Percentiles rank a stretch among this genome's conserved stretches.
Evolutionary conservation across 1,140 invertebrate species (phyloP).

Genomic region (Onthophagus taurus): DNA sequence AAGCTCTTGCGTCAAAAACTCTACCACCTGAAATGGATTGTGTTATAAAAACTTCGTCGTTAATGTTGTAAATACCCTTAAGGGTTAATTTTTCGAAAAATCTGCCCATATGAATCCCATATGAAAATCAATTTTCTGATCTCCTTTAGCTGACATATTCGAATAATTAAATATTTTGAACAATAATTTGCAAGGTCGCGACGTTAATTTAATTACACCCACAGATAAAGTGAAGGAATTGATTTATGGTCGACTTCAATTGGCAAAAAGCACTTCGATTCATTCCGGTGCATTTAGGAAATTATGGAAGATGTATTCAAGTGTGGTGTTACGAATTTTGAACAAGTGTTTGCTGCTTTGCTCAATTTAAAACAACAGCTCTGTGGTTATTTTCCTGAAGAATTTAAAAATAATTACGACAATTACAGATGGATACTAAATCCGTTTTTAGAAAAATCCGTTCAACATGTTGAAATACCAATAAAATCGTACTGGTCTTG

Average conservation of each 20-base stretch:
- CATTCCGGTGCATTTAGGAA: slow-evolving; percentile 1
- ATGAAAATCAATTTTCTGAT: slow-evolving; percentile 1
- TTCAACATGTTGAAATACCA: no score
- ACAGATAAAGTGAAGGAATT: no score
- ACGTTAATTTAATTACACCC: no score
- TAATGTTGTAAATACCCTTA: background rate
- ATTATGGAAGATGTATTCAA: slow-evolving; percentile 1
- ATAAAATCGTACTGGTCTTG: no score
- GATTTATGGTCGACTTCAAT: background rate
- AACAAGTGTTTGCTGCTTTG: background rate
- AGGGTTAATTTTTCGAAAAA: background rate
- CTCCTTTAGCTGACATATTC: no score
- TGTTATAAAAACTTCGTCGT: background rate
- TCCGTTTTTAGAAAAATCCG: no score
- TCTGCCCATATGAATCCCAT: background rate
- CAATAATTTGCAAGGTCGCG: no score
- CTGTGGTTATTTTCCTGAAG: background rate
- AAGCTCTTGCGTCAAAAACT: slow-evolving; percentile 9
- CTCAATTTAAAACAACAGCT: background rate
- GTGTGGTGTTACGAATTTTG: background rate
- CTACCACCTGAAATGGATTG: background rate
- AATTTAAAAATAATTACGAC: background rate
- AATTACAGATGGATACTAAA: no score
- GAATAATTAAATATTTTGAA: no score
- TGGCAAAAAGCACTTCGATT: background rate